Conservation (phyloP, 2,797 vertebrate species). For the Gobio occitaniae region DNA sequence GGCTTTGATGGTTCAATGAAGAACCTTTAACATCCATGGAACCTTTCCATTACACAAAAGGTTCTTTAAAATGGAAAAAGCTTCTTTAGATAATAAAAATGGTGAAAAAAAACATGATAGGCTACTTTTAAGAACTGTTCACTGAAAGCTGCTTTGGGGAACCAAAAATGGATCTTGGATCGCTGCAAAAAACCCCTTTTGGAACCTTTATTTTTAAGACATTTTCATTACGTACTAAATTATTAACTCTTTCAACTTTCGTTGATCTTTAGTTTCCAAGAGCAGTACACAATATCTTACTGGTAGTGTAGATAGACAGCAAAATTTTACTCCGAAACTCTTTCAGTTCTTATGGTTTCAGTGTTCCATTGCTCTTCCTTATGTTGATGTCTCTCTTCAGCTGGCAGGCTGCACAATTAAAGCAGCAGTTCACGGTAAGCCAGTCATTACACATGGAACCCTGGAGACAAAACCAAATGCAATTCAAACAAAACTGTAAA, state of each 20-base stretch:
- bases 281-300: neutral
- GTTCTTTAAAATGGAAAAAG: neutral
- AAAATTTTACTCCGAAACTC: neutral
- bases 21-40: neutral
- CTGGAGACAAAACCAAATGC: conserved; percentile 65
- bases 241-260: neutral
- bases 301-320: neutral
- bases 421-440: neutral
- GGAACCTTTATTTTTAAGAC: neutral
- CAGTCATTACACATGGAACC: conserved; percentile 80
- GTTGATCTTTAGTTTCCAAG: neutral
- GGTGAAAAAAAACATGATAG: neutral
- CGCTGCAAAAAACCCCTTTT: neutral
- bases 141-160: neutral
- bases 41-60: neutral
- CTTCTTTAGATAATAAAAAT: neutral
- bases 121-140: no score
- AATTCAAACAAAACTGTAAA: neutral
- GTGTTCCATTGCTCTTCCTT: conserved; percentile 19
- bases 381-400: conserved; percentile 85
- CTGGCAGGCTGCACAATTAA: conserved; percentile 78
- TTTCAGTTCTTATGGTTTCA: neutral
- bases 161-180: neutral
- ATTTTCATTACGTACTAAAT: neutral
- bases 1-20: neutral